Base-by-base conservation (phyloP, 2,888 invertebrate species). In the Chrysolina americana region DNA sequence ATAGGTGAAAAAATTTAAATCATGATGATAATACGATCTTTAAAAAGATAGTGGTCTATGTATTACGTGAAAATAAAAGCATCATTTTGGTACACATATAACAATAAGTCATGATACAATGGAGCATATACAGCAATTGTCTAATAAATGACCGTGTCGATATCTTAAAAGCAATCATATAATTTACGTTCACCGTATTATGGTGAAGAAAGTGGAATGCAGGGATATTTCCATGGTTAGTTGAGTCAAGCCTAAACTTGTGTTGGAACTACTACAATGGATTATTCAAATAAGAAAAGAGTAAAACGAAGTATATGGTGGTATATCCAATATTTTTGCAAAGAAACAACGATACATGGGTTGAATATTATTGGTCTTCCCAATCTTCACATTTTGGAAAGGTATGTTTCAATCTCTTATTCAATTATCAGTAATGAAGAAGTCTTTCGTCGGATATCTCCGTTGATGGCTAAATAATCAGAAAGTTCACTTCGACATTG, bases 311-410 rank as follows among this genome's bases (percentile, higher is more conserved):
- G 53, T 64, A n/a, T 73, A 44, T 76, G 77, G 77, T 17, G 48
- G 0, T 69, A 73, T 53, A n/a, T 76, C 13, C 65, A 73, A 62
- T 53, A 79, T 70, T 79, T 81, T 73, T 76, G 80, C 10, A 68
- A 83, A 73, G 82, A 85, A 76, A 86, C 86, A 4, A 87, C 87
- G 21, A 84, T 88, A 63, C 88, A 87, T 80, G 85, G 85, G 3
- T 73, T 84, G 41, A 82, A 82, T 66, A 81, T 83, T 66, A 69
- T 83, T 17, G 82, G 83, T 64, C 75, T 80, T 70, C 77, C 77
- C 11, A 81, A 80, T 74, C 76, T 84, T 28, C 81, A 83, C 74
- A 66, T 76, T 66, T 59, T 81, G 19, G 85, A 84, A 76, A 82
- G 84, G 85, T 83, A 65, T 17, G n/a, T 23, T 44, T 64, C 10